Evolutionary conservation across 2,888 invertebrate species (phyloP).

Genomic region (Drosophila flavopinicola): DNA sequence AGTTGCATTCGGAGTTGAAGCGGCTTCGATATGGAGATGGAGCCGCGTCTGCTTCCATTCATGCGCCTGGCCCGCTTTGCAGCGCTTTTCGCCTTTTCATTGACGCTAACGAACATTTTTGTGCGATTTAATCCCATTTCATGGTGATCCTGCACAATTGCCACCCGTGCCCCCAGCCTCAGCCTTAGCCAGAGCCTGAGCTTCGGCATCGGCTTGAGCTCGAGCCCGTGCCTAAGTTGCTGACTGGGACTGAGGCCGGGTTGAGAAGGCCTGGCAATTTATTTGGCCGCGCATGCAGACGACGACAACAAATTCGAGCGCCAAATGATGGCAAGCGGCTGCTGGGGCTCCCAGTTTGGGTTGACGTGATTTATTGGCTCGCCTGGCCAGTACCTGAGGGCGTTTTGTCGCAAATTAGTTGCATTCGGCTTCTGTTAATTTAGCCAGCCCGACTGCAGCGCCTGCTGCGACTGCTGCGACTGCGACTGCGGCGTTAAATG

Average conservation of each 20-base stretch:
- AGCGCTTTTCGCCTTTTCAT: conserved; percentile 75
- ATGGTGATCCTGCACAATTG: conserved; percentile 82
- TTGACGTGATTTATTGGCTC: conserved; percentile 79
- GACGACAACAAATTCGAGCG: conserved; percentile 78
- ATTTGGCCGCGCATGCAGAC: conserved; percentile 75
- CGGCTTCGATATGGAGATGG: conserved; percentile 61
- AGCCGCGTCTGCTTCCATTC: conserved; percentile 58
- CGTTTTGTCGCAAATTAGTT: conserved; percentile 81
- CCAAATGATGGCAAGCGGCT: conserved; percentile 77
- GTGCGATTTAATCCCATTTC: conserved; percentile 84
- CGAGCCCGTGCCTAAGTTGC: conserved; percentile 43
- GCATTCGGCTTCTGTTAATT: conserved; percentile 80
- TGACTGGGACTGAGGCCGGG: conserved; percentile 7
- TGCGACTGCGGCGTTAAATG: conserved; percentile 65
- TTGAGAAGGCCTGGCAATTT: conserved; percentile 63
- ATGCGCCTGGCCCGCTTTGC: conserved; percentile 53
- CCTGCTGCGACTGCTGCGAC: too few relatives aligned
- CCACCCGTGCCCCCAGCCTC: conserved; percentile 42
- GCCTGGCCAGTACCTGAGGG: conserved; percentile 70
- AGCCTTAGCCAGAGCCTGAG: conserved; percentile 20
- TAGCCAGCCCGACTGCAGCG: conserved; percentile 54
- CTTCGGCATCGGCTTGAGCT: conserved; percentile 12
- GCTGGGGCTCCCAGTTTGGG: conserved; percentile 69
- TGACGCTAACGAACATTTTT: conserved; percentile 82
- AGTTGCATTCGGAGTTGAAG: too few relatives aligned